phyloP scores from a whole-genome alignment of 2,888 invertebrate genomes.

The Macrosiphum euphorbiae region DNA sequence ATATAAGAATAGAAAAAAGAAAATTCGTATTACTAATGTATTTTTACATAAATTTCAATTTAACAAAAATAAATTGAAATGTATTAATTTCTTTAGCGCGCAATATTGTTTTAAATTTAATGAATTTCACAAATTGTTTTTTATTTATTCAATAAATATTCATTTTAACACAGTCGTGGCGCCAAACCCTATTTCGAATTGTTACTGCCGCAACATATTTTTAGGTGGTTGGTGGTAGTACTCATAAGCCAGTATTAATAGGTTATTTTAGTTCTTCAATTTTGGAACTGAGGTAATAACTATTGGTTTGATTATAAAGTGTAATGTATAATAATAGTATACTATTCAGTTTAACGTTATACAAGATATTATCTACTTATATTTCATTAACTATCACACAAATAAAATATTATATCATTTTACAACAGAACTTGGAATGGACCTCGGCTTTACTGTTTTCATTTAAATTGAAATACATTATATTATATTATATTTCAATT shows the following conservation, averaged over 20 bases:
- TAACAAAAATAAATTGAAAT: neutral
- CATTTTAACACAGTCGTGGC: neutral
- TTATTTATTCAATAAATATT: slow-evolving; percentile 42
- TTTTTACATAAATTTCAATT: neutral
- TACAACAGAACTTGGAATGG: neutral
- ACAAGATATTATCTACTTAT: neutral
- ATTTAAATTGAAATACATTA: neutral
- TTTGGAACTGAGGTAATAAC: neutral
- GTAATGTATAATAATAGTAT: neutral
- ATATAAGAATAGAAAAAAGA: neutral
- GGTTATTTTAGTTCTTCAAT: neutral
- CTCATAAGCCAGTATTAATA: neutral
- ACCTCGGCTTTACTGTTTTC: neutral
- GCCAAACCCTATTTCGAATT: neutral
- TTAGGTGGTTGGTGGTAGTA: neutral
- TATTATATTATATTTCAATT: neutral
- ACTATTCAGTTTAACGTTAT: neutral
- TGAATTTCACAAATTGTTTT: slow-evolving; percentile 24
- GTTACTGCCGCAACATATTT: no score
- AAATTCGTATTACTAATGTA: neutral
- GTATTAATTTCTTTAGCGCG: neutral
- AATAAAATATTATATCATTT: neutral
- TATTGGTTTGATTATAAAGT: neutral
- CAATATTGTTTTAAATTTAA: neutral
- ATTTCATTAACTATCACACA: neutral